Evolutionary conservation across 2,113 vertebrate species (phyloP), one percentile per base, ranked within the genome.

Genomic region (Coptodon rendalli): DNA sequence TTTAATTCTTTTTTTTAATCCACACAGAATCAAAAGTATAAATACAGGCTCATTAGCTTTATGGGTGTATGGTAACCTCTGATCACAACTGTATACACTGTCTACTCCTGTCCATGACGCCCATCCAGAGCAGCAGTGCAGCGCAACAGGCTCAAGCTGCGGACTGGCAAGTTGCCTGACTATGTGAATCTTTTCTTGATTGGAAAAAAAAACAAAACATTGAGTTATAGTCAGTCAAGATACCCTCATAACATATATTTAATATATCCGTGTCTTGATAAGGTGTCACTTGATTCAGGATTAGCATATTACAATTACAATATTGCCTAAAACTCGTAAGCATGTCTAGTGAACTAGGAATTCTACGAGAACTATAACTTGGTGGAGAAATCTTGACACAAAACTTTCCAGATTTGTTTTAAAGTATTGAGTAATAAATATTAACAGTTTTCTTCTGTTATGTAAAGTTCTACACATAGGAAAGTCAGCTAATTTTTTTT

Each of bases 141-240:
- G 31, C 0, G 0, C 34, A 66, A 66, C 1, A 2, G 6, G 34
- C 34, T 66, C 61, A 66, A 38, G 61, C 19, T 38, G 61, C 6
- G 6, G 19, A 3, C 19, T 0, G 17, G 34, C 34, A 66, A 3
- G 61, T 66, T 6, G 1, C 6, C 31, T 66, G 19, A 38, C 19
- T 38, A 2, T 22, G 34, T 22, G 19, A 38, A 66, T 38, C 6
- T 38, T 38, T 66, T 31, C 24, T 76, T 0, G 24, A 48, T 50
- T 7, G 71, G 24, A 19, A 24, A 50, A 48, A 6, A 50, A 13
- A 76, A 3, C 9, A 50, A 13, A 76, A 3, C 9, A 48, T 31
- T 78, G 16, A 12, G 71, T 78, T 27, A 50, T 50, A 50, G 71
- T 31, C 43, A 50, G 45, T 50, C 27, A 50, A 31, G 27, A 19